Evolutionary conservation across 1,140 invertebrate species (phyloP).

Genomic region (Oncopodura yosiiana): DNA sequence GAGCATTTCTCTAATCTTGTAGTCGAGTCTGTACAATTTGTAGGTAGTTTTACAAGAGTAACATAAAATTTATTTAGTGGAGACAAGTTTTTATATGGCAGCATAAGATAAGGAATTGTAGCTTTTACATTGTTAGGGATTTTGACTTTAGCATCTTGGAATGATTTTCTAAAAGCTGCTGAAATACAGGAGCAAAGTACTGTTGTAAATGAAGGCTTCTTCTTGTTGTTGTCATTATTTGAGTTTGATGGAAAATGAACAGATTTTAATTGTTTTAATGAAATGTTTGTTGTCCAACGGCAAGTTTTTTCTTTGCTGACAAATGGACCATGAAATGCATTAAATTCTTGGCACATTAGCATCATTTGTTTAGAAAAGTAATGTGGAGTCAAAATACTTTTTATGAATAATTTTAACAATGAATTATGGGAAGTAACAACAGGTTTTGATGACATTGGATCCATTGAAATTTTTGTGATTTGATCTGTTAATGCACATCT

Average conservation of each 20-base stretch:
- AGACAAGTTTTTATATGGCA: constrained; percentile 16
- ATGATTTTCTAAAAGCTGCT: constrained; percentile 18
- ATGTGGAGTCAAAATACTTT: constrained; percentile 12
- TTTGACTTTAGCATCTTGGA: constrained; percentile 13
- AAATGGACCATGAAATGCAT: constrained; percentile 18
- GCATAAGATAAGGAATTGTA: constrained; percentile 16
- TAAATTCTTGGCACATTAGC: constrained; percentile 9
- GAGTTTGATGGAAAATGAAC: constrained; percentile 1
- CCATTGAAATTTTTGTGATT: constrained; percentile 6
- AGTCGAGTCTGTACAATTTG: constrained; percentile 1
- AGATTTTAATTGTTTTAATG: constrained; percentile 20
- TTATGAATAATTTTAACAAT: background rate
- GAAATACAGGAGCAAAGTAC: constrained; percentile 19
- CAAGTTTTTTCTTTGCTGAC: constrained; percentile 18
- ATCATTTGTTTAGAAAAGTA: constrained; percentile 18
- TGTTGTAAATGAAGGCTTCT: constrained; percentile 16
- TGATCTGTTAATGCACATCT: constrained; percentile 21
- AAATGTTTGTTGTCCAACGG: constrained; percentile 16
- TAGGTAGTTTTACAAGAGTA: constrained; percentile 12
- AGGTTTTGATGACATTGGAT: constrained; percentile 4
- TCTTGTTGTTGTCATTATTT: background rate
- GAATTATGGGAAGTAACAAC: background rate
- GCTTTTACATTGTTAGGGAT: constrained; percentile 20
- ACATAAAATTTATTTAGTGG: constrained; percentile 18
- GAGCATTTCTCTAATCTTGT: constrained; percentile 10